These are phyloP conservation scores for Centropyge bicolor DNA, from an alignment of 2,797 vertebrate genomes.

Conservation along the genomic window DNA sequence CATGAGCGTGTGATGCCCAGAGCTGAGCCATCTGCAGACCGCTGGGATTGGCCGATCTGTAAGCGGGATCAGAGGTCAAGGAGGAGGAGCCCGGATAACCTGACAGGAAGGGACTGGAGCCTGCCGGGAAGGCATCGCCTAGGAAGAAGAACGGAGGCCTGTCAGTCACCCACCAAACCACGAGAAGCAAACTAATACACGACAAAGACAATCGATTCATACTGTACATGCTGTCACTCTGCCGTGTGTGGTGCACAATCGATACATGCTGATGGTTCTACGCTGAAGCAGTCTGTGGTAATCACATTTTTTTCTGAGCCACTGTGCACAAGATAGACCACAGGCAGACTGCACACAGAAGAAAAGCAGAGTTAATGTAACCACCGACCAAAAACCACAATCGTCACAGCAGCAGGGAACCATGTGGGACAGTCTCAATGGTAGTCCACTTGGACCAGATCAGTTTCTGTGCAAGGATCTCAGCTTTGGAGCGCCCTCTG, in stretches of 20 bases:
- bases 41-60: conserved; percentile 88
- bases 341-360: conserved; percentile 50
- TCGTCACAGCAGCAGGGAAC: conserved; percentile 21
- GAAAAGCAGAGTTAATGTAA: conserved; percentile 51
- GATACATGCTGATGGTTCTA: conserved; percentile 59
- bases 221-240: conserved; percentile 33
- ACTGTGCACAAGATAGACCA: conserved; percentile 57
- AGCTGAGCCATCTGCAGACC: conserved; percentile 90
- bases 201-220: conserved; percentile 37
- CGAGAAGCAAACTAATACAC: conserved; percentile 46
- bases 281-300: conserved; percentile 54
- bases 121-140: conserved; percentile 88
- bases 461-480: background rate
- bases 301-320: conserved; percentile 73
- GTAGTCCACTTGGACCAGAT: background rate
- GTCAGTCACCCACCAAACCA: conserved; percentile 54
- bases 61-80: conserved; percentile 88
- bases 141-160: conserved; percentile 23
- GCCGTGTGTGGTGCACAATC: conserved; percentile 29
- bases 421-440: background rate
- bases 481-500: background rate
- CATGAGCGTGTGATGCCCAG: conserved; percentile 85
- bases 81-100: conserved; percentile 84
- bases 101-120: conserved; percentile 87
- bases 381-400: conserved; percentile 47